Evolutionary conservation across 2,113 vertebrate genomes (phyloP).

Genomic region (Pagrus major): DNA sequence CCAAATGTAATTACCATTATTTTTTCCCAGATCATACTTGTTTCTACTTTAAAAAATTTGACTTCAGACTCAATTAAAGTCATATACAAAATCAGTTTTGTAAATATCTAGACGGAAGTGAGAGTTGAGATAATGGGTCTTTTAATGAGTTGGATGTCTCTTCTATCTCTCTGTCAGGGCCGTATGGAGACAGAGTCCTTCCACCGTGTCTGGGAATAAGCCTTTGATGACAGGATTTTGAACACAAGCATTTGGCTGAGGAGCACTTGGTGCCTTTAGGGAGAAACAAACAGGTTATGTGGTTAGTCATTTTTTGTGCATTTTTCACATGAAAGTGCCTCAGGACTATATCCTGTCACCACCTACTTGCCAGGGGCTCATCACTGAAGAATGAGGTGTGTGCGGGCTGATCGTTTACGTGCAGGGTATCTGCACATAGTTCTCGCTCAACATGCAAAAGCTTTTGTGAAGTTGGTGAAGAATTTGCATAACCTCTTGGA

Average conservation of each 20-base stretch:
- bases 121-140: not conserved
- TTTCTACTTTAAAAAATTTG: too few relatives aligned
- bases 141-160: not conserved
- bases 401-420: not conserved
- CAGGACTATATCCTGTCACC: not conserved
- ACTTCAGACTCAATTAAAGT: not conserved
- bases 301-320: not conserved
- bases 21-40: too few relatives aligned
- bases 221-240: not conserved
- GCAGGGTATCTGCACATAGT: not conserved
- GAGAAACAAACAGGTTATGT: slow-evolving; percentile 7
- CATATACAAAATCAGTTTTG: not conserved
- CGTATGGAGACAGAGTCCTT: not conserved
- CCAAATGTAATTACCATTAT: too few relatives aligned
- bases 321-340: not conserved
- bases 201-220: not conserved
- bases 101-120: not conserved
- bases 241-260: not conserved
- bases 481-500: slow-evolving; percentile 1
- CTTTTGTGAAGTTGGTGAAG: not conserved
- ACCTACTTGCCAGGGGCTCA: not conserved
- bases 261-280: not conserved
- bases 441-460: not conserved
- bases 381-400: not conserved
- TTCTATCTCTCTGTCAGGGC: not conserved